Percentiles rank a stretch among this genome's conserved stretches.
Evolutionary conservation across 2,888 invertebrate species (phyloP).

Genomic region (Choristoneura rosaceana): DNA sequence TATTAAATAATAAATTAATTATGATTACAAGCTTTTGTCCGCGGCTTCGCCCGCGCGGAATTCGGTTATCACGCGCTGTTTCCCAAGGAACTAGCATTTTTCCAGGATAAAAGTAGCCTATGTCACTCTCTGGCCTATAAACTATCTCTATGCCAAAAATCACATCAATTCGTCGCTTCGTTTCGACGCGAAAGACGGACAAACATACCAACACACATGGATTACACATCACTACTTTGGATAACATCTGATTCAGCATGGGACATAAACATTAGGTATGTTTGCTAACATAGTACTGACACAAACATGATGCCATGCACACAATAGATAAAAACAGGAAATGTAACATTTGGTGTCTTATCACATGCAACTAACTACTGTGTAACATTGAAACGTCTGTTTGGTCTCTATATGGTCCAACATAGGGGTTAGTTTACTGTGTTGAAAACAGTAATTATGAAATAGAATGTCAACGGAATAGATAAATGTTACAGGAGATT

Average conservation of each 20-base stretch:
- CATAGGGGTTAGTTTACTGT: slow-evolving; percentile 4
- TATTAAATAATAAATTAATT: no score
- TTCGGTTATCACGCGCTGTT: no score
- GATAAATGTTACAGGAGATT: slow-evolving; percentile 52
- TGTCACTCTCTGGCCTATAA: no score
- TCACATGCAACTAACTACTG: slow-evolving; percentile 46
- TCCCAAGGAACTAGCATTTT: no score
- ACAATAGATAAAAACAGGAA: slow-evolving; percentile 61
- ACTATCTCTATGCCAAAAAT: no score
- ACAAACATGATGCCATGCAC: slow-evolving; percentile 30
- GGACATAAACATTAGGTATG: neutral
- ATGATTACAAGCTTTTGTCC: no score
- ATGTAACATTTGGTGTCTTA: slow-evolving; percentile 56
- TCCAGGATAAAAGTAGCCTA: no score
- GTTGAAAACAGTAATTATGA: slow-evolving; percentile 25
- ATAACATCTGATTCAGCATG: neutral
- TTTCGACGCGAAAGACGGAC: no score
- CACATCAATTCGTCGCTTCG: no score
- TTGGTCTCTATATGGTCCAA: neutral
- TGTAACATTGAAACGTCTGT: neutral
- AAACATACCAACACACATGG: no score
- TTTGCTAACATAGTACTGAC: slow-evolving; percentile 1
- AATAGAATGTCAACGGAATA: slow-evolving; percentile 42
- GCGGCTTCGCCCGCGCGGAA: no score
- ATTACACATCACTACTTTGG: no score